phyloP scores from a whole-genome alignment of 2,888 invertebrate species.

The Pyrrhosoma nymphula region DNA sequence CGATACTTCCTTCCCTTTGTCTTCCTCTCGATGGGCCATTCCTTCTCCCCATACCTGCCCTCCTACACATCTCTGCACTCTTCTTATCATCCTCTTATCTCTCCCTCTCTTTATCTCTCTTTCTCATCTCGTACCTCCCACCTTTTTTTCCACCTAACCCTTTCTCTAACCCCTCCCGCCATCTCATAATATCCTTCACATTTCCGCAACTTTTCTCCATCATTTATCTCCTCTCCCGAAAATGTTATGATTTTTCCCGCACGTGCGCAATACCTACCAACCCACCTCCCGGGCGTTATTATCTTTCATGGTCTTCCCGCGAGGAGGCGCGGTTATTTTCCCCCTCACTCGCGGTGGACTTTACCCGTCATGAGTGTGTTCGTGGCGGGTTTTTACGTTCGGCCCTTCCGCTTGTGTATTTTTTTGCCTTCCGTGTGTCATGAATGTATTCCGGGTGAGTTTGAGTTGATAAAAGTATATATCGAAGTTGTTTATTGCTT shows the following conservation, averaged over 20 bases:
- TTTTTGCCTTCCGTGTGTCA: neutral
- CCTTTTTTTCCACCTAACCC: neutral
- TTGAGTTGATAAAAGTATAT: neutral
- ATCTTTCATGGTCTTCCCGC: neutral
- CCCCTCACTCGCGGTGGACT: neutral
- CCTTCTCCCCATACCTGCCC: neutral
- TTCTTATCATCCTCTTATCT: neutral
- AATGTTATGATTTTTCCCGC: slow-evolving; percentile 29
- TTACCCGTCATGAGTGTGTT: neutral
- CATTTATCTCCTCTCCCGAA: neutral
- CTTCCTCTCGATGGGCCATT: slow-evolving; percentile 4
- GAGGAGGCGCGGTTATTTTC: neutral
- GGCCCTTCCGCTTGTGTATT: neutral
- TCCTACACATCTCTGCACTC: neutral
- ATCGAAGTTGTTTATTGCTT: neutral
- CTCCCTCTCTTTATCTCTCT: neutral
- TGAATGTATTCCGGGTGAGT: neutral
- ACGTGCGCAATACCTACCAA: neutral
- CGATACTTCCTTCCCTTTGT: neutral
- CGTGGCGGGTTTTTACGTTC: neutral
- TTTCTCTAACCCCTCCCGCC: neutral
- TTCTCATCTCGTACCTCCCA: neutral
- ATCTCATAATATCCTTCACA: slow-evolving; percentile 9
- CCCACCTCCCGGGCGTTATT: neutral
- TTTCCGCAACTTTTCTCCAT: slow-evolving; percentile 14